Conservation (phyloP, 2,888 invertebrate species). For the Eumacrocentrus americanus region DNA sequence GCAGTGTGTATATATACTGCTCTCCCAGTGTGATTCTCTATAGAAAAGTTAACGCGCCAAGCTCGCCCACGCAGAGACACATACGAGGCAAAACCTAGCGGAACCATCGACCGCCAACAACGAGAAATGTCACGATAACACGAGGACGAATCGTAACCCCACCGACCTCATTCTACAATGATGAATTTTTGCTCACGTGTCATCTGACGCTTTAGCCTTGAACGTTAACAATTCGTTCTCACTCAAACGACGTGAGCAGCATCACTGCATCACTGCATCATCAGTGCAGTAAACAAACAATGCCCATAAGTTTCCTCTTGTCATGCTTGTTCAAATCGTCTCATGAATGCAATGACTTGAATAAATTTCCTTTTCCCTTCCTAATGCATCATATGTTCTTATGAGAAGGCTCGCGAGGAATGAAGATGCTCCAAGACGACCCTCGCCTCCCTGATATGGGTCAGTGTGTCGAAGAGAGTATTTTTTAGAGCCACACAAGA, state of each 20-base stretch:
- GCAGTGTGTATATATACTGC: neutral
- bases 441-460: no score
- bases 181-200: no score
- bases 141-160: constrained; percentile 1
- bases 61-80: constrained; percentile 17
- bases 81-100: neutral
- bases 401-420: neutral
- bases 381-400: neutral
- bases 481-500: neutral
- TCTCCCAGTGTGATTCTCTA: neutral
- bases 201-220: no score
- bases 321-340: neutral
- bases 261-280: no score
- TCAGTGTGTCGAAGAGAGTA: constrained; percentile 9
- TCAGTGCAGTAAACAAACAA: neutral
- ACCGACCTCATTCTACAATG: no score
- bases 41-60: constrained; percentile 3
- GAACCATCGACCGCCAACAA: constrained; percentile 3
- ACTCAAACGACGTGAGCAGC: no score
- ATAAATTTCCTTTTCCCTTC: constrained; percentile 3
- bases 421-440: no score
- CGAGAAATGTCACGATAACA: neutral
- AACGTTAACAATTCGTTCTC: no score
- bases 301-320: neutral
- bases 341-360: neutral